Evolutionary conservation across 2,113 vertebrate species (phyloP), one percentile per base, ranked within the genome.

Genomic region (Hyaena hyaena): DNA sequence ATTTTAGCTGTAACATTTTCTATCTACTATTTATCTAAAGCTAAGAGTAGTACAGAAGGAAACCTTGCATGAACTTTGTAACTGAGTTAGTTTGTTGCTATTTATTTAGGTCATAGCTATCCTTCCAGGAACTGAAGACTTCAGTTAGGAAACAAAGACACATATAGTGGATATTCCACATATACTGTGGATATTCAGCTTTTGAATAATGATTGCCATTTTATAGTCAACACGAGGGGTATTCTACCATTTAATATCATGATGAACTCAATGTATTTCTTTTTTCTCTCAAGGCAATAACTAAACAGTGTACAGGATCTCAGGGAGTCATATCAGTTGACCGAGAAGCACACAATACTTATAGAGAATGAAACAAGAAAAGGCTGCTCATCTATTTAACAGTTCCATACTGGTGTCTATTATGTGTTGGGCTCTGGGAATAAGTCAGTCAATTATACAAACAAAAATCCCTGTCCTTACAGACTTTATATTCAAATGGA

Each of bases 1-100:
- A 55, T 83, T 93, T 96, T 7, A 93, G 39, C 63, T 19, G 21
- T 82, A 87, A 68, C 5, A 73, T 89, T 88, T 93, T 83, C 31
- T 88, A 83, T 88, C 87, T 45, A 45, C 33, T 24, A 61, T 50
- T 16, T 88, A 45, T 26, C 17, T 55, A 86, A 14, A 84, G 48
- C 50, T 90, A 61, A 89, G 28, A 90, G 0, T 26, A 58, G 1
- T 68, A 33, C 45, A 58, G 35, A 77, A 82, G 39, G 45, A 71
- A 86, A 45, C 0, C 23, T 76, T 85, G 80, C 5, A 31, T 33
- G 17, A 94, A 82, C 33, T 92, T 68, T 68, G 11, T 35, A 73
- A 53, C 19, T 35, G 48, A 53, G 39, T 87, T 3, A 81, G 24
- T 55, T 50, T 14, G 11, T 92, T 66, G 24, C 19, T 69, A 35